Base-by-base conservation (phyloP, 2,797 vertebrate species). In the Onychomys leucogaster region DNA sequence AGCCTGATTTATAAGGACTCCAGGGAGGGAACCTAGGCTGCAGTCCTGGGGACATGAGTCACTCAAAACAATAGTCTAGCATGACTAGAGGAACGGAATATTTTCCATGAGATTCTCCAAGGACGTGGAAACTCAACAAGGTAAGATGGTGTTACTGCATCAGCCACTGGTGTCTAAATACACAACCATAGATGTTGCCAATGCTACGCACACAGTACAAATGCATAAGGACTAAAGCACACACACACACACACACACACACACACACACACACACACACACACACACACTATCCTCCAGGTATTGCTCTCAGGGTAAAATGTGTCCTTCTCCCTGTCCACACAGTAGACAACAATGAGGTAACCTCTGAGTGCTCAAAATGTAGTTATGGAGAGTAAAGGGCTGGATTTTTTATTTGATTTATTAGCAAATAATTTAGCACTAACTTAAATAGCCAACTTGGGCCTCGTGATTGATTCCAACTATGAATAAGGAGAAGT, bases 321-420 rank as follows among this genome's bases (percentile, higher is more conserved):
- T 25, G 55, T 17, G 73, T 63, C 4, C 0, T 21, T 59, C 71
- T 34, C 23, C 1, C 29, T 0, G 0, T 49, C 46, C 25, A 4
- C 0, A 9, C 1, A n/a, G 63, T 2, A 10, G n/a, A 23, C 9
- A 34, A 65, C 14, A 55, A 25, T 46, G 57, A 6, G 9, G 32
- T 29, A 46, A 90, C 12, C 55, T 29, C 1, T 1, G 21, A 71
- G 46, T n/a, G 14, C 29, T 73, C 11, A 1, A 86, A 89, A 76
- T 8, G 9, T 65, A 37, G 17, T 52, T 43, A 5, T 57, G 21
- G 3, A 12, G n/a, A 84, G 34, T 3, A n/a, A 77, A 65, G 27
- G 43, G 61, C 32, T 49, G 41, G n/a, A 57, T 57, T 90, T 71
- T 80, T 71, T 27, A 75, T 69, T 55, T 69, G 73, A 49, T 13